A percentile compares a stretch with the other conserved stretches of the same genome.
Conservation (phyloP, 2,113 vertebrate genomes). For the Callithrix jacchus region DNA sequence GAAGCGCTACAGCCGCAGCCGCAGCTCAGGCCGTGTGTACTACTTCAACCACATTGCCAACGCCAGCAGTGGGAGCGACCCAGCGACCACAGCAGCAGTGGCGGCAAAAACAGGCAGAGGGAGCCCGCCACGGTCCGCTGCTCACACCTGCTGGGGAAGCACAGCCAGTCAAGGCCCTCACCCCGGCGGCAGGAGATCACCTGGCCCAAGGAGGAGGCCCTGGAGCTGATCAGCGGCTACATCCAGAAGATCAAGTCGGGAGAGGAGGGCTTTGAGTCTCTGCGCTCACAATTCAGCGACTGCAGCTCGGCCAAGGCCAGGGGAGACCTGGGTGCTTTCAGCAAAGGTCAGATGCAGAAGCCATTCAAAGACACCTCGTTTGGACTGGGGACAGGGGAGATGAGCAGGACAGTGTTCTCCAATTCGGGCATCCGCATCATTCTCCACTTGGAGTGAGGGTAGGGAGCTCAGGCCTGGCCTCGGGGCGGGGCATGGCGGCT, state of each 20-base stretch:
- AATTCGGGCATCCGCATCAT: slow-evolving; percentile 98
- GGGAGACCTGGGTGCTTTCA: slow-evolving; percentile 93
- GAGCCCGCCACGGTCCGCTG: slow-evolving; percentile 91
- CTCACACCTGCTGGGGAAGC: slow-evolving; percentile 95
- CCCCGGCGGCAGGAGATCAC: slow-evolving; percentile 97
- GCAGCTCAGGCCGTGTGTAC: slow-evolving; percentile 86
- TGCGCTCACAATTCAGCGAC: slow-evolving; percentile 96
- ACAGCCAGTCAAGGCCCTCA: slow-evolving; percentile 93
- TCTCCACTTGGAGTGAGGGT: slow-evolving; percentile 91
- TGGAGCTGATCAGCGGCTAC: slow-evolving; percentile 94
- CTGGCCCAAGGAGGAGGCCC: slow-evolving; percentile 92
- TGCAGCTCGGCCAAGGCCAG: slow-evolving; percentile 96
- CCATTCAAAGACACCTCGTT: slow-evolving; percentile 96
- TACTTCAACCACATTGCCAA: slow-evolving; percentile 91
- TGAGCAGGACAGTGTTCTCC: slow-evolving; percentile 96
- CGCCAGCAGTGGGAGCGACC: slow-evolving; percentile 97
- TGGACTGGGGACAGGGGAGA: slow-evolving; percentile 93
- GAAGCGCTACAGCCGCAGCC: slow-evolving; percentile 98
- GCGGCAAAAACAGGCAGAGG: slow-evolving; percentile 76
- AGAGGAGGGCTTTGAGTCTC: slow-evolving; percentile 92
- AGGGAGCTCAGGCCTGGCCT: slow-evolving; percentile 1
- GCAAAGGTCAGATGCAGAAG: slow-evolving; percentile 98
- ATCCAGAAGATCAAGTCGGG: slow-evolving; percentile 97
- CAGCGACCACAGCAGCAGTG: slow-evolving; percentile 74
- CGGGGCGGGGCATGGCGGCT: not conserved